These are phyloP conservation scores for Opisthograptis luteolata DNA, from an alignment of 2,888 invertebrate species.

Conservation along the genomic window DNA sequence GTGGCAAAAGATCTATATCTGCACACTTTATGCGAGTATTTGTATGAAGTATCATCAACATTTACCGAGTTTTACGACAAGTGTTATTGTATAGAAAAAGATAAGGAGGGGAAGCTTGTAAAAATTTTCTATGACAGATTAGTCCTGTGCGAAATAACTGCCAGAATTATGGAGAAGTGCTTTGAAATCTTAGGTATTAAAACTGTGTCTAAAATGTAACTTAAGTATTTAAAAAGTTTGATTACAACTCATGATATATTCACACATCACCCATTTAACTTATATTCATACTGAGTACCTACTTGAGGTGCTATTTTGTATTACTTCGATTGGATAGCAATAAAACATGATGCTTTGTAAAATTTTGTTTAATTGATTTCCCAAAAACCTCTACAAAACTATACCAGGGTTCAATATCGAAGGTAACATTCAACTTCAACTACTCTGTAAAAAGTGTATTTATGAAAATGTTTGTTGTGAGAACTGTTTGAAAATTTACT, in stretches of 20 bases:
- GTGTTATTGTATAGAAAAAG: slow-evolving; percentile 98
- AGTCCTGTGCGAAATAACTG: slow-evolving; percentile 96
- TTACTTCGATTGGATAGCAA: slow-evolving; percentile 34
- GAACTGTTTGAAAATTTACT: slow-evolving; percentile 50
- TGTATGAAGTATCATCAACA: slow-evolving; percentile 96
- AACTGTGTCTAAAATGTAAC: slow-evolving; percentile 96
- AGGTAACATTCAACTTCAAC: slow-evolving; percentile 64
- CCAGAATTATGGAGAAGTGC: slow-evolving; percentile 92
- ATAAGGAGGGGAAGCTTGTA: slow-evolving; percentile 90
- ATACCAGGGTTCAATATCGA: slow-evolving; percentile 72
- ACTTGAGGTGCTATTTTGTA: slow-evolving; percentile 3
- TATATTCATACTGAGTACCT: slow-evolving; percentile 6
- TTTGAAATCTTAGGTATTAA: slow-evolving; percentile 96
- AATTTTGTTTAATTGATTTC: slow-evolving; percentile 75
- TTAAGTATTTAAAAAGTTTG: not conserved
- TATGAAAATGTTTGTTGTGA: no score
- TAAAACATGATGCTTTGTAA: slow-evolving; percentile 54
- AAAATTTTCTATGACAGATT: slow-evolving; percentile 94
- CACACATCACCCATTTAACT: slow-evolving; percentile 9
- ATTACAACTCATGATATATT: not conserved
- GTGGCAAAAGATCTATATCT: slow-evolving; percentile 92
- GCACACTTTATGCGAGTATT: slow-evolving; percentile 96
- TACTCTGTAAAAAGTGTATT: no score
- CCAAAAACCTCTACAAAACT: slow-evolving; percentile 83
- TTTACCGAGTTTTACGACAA: slow-evolving; percentile 99